phyloP scores from a whole-genome alignment of 1,140 invertebrate species.

The Dufourea novaeangliae region DNA sequence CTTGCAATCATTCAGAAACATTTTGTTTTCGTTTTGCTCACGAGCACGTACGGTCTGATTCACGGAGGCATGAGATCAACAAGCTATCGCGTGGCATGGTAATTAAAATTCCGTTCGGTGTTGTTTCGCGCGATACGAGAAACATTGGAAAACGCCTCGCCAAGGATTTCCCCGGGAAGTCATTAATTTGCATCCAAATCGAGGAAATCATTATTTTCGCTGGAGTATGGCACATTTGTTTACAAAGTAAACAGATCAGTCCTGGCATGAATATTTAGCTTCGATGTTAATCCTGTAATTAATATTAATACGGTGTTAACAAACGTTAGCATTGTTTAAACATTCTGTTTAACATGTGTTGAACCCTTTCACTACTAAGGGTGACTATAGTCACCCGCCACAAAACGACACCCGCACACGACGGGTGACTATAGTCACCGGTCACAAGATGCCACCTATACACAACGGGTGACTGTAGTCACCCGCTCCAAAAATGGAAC shows the following conservation, averaged over 20 bases:
- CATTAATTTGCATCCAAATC: conserved; percentile 53
- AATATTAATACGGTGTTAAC: conserved; percentile 47
- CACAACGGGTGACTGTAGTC: too few species aligned
- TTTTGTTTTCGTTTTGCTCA: too few species aligned
- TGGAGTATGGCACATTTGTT: conserved; percentile 28
- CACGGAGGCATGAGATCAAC: not conserved
- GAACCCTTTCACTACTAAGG: too few species aligned
- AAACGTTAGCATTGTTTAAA: conserved; percentile 18
- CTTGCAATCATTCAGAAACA: not conserved
- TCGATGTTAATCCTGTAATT: conserved; percentile 44
- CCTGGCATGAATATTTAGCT: conserved; percentile 26
- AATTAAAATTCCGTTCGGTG: conserved; percentile 14
- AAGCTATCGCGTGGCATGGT: not conserved
- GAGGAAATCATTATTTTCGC: conserved; percentile 49
- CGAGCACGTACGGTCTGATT: not conserved
- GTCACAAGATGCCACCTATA: too few species aligned
- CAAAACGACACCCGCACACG: too few species aligned
- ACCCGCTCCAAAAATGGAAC: too few species aligned
- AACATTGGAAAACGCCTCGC: conserved; percentile 23
- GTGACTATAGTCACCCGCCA: too few species aligned
- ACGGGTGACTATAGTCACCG: too few species aligned
- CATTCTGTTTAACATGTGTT: too few species aligned
- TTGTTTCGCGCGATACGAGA: conserved; percentile 10
- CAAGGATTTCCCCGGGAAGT: conserved; percentile 34
- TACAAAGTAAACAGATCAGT: conserved; percentile 48